Base-by-base conservation (phyloP, 2,797 vertebrate species). In the Myotis vivesi region DNA sequence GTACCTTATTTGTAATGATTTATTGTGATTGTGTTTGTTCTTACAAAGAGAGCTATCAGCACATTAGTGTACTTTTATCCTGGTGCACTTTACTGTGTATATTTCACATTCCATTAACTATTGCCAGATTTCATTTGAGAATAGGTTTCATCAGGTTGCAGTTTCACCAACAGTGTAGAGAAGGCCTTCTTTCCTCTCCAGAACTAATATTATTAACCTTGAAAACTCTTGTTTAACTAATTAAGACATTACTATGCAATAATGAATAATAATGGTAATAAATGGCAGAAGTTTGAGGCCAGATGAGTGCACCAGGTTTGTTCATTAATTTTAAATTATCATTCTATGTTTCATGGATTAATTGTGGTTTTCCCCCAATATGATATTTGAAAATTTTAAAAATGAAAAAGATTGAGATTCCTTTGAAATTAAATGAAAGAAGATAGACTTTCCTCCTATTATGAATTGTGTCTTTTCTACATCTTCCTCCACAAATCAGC, bases 391-490 rank as follows among this genome's bases (percentile, higher is more conserved):
- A 1, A 33, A 83, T 89, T 92, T 82, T 38, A 41, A 41, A 89
- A 66, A 10, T 57, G 30, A 86, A n/a, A 10, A 79, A 92, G 76
- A 75, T 81, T 76, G 22, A 4, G 38, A 94, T 79, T 46, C 22
- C 66, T 89, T 66, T 84, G 44, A 95, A 92, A 73, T 84, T 76
- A 91, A 88, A 77, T 80, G 30, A 71, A 85, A 94, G n/a, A 80
- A 92, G 38, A 80, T 55, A 88, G 2, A 0, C 4, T 87, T 93
- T 89, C 9, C 8, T 83, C 16, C 17, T 76, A 12, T 85, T 76
- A 92, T 75, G 10, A 76, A 76, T 38, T 81, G 25, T 66, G 2
- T 66, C 57, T 91, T 91, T 94, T 94, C 49, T 95, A 73, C 20
- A 87, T 77, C 17, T 94, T 41, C 28, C 66, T 95, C 92, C 91